phyloP scores from a whole-genome alignment of 2,113 vertebrate genomes.

The Oncorhynchus tshawytscha region DNA sequence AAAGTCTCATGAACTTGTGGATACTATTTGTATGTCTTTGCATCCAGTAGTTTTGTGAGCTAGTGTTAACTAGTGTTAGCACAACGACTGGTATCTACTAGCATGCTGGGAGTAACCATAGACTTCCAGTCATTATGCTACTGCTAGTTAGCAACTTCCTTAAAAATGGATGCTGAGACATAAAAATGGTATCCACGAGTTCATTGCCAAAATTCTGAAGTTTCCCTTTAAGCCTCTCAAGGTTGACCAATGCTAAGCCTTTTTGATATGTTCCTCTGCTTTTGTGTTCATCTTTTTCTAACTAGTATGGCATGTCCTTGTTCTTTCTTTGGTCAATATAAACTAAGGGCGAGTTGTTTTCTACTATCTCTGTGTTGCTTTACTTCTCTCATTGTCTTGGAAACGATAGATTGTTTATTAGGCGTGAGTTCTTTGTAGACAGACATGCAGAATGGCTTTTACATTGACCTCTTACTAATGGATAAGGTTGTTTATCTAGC shows the following conservation, averaged over 20 bases:
- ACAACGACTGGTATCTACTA: too few relatives aligned
- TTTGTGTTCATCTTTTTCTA: neutral
- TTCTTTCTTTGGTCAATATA: neutral
- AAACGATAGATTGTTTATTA: neutral
- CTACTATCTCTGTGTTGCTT: neutral
- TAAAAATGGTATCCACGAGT: neutral
- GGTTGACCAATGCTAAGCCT: neutral
- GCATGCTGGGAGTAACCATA: too few relatives aligned
- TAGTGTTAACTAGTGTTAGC: too few relatives aligned
- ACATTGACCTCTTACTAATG: neutral
- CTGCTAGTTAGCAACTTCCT: too few relatives aligned
- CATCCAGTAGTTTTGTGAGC: too few relatives aligned
- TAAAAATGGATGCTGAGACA: neutral
- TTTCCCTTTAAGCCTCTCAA: neutral
- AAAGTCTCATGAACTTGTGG: too few relatives aligned
- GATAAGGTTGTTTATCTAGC: too few relatives aligned
- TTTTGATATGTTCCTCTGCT: neutral
- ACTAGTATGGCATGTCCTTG: neutral
- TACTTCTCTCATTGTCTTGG: neutral
- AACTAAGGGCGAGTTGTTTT: neutral
- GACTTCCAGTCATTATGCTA: too few relatives aligned
- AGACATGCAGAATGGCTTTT: neutral
- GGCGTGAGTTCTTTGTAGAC: neutral
- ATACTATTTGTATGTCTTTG: too few relatives aligned
- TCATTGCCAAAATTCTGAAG: too few relatives aligned